phyloP scores from a whole-genome alignment of 2,797 vertebrate genomes.

The Microtus agrestis region DNA sequence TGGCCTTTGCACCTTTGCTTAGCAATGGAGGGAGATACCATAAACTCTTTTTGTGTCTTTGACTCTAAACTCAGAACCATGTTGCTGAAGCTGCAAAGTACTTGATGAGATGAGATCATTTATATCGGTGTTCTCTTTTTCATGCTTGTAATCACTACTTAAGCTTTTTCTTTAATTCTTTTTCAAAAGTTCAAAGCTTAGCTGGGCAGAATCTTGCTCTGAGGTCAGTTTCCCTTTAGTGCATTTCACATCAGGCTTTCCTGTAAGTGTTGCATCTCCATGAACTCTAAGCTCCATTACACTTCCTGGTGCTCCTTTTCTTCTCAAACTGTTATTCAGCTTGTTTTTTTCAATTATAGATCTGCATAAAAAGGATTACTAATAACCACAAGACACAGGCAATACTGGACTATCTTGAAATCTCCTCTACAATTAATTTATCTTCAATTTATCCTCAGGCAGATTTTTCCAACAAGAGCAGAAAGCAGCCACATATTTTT shows the following conservation, averaged over 20 bases:
- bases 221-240: neutral
- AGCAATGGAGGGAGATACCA: neutral
- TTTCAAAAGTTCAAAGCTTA: neutral
- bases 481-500: neutral
- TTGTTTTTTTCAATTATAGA: neutral
- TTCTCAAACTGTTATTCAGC: neutral
- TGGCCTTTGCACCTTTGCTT: neutral
- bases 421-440: neutral
- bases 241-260: neutral
- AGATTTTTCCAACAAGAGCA: neutral
- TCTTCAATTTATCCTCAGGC: neutral
- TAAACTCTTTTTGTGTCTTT: neutral
- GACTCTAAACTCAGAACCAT: neutral
- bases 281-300: neutral
- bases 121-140: neutral
- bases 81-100: neutral
- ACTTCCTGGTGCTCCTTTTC: neutral
- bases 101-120: neutral
- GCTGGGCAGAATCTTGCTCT: neutral
- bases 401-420: neutral
- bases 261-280: rapidly evolving
- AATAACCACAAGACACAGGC: neutral
- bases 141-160: neutral
- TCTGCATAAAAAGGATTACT: neutral
- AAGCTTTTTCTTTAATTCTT: neutral